Evolutionary conservation across 2,888 invertebrate species (phyloP).

Genomic region (Trileptium ribeirensis): DNA sequence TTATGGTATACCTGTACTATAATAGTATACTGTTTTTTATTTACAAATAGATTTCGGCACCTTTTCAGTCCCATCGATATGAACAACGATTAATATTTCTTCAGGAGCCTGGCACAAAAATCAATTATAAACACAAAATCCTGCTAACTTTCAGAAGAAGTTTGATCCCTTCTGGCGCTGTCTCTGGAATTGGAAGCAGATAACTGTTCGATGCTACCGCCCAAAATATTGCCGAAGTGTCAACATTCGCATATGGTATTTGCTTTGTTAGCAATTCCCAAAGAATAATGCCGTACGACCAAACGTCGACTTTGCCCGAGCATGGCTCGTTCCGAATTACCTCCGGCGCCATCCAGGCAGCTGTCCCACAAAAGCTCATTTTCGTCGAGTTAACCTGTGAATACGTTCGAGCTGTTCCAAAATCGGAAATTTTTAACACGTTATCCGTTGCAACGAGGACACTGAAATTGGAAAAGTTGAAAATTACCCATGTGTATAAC

Average conservation of each 20-base stretch:
- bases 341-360: conserved; percentile 99
- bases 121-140: no score
- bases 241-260: conserved; percentile 84
- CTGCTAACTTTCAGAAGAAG: conserved; percentile 42
- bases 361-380: conserved; percentile 97
- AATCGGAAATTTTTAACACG: conserved; percentile 87
- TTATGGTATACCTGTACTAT: no score
- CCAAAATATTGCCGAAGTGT: conserved; percentile 93
- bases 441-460: conserved; percentile 54
- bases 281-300: conserved; percentile 94
- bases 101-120: no score
- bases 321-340: conserved; percentile 92
- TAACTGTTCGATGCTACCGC: conserved; percentile 91
- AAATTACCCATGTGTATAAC: no score
- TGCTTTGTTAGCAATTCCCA: conserved; percentile 96
- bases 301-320: conserved; percentile 94
- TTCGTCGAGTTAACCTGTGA: conserved; percentile 73
- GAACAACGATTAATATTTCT: no score
- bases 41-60: no score
- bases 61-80: no score
- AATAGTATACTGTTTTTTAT: no score
- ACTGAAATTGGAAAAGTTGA: conserved; percentile 43
- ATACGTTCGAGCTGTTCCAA: conserved; percentile 90
- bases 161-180: conserved; percentile 66
- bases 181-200: conserved; percentile 78